Conservation (phyloP, 2,113 vertebrate species). For the Athene cunicularia region DNA sequence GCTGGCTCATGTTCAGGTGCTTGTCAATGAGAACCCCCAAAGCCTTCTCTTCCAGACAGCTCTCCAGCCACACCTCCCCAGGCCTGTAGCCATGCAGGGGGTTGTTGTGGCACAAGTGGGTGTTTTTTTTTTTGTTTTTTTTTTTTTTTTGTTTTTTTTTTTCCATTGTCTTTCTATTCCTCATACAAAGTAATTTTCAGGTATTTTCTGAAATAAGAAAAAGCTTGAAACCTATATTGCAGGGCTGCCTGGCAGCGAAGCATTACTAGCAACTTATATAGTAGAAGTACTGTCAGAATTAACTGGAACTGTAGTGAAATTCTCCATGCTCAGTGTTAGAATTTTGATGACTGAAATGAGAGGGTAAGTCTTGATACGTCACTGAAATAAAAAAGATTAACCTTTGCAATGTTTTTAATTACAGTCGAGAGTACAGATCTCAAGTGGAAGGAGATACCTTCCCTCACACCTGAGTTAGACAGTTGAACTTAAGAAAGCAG, state of each 20-base stretch:
- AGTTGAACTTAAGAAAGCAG: background rate
- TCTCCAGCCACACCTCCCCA: no score
- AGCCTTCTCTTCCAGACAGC: no score
- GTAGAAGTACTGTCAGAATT: background rate
- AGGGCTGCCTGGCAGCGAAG: background rate
- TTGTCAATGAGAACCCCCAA: no score
- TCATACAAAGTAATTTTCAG: background rate
- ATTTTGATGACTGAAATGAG: background rate
- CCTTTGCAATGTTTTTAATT: background rate
- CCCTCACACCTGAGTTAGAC: background rate
- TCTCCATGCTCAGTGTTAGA: background rate
- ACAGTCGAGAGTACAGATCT: background rate
- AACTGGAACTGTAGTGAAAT: background rate
- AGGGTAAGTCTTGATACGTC: background rate
- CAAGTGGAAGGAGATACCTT: background rate
- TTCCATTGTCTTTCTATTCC: background rate
- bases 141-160: background rate
- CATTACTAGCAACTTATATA: background rate
- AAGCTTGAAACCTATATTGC: background rate
- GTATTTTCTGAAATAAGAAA: background rate
- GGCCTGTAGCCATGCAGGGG: no score
- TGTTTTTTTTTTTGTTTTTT: no score
- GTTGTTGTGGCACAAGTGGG: no score
- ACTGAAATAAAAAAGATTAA: background rate
- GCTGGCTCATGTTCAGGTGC: no score